phyloP scores from a whole-genome alignment of 2,888 invertebrate genomes.

The Coelogynopora nodosa region DNA sequence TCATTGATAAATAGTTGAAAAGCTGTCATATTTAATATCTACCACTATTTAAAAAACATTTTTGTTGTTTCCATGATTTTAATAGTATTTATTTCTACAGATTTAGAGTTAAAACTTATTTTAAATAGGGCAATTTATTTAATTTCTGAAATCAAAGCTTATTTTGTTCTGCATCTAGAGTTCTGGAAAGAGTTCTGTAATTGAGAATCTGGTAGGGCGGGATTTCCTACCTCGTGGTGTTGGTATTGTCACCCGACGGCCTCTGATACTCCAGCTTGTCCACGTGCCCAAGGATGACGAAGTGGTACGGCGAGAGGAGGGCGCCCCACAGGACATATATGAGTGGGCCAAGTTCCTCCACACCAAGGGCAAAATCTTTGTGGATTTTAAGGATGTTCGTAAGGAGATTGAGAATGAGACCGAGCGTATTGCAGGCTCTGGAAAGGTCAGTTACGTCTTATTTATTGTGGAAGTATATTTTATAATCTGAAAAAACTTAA shows the following conservation, averaged over 20 bases:
- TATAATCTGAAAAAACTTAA: background rate
- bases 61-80: too few species aligned
- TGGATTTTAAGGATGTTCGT: slow-evolving; percentile 84
- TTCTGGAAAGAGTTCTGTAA: slow-evolving; percentile 97
- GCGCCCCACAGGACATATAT: slow-evolving; percentile 67
- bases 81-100: too few species aligned
- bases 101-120: too few species aligned
- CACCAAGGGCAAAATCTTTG: slow-evolving; percentile 78
- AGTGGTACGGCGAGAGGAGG: slow-evolving; percentile 63
- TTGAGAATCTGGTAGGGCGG: slow-evolving; percentile 92
- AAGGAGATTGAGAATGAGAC: slow-evolving; percentile 90
- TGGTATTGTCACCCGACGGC: slow-evolving; percentile 92
- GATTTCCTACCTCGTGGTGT: slow-evolving; percentile 94
- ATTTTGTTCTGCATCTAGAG: slow-evolving; percentile 69
- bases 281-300: slow-evolving; percentile 84
- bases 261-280: slow-evolving; percentile 84
- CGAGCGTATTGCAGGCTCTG: slow-evolving; percentile 83
- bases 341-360: slow-evolving; percentile 97
- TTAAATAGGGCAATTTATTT: too few species aligned
- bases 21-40: too few species aligned
- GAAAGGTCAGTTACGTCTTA: slow-evolving; percentile 71
- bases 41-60: too few species aligned
- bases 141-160: too few species aligned
- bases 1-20: too few species aligned
- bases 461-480: background rate